These are phyloP conservation scores for Heliocidaris tuberculata DNA, from an alignment of 35 echinoderm and acorn worm species.

Conservation along the genomic window DNA sequence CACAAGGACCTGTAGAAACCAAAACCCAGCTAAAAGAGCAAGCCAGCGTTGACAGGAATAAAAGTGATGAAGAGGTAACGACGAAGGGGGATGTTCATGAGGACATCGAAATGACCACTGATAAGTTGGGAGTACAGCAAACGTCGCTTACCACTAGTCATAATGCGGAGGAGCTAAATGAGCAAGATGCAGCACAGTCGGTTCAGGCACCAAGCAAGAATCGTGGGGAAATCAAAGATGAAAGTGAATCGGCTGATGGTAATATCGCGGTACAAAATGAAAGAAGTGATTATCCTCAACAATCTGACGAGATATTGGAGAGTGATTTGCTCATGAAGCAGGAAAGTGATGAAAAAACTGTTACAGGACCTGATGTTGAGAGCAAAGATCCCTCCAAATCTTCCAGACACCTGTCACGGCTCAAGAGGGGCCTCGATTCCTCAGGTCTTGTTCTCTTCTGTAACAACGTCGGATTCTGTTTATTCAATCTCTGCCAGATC, in stretches of 20 bases:
- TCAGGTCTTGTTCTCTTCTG: constrained; percentile 33
- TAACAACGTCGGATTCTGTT: constrained; percentile 21
- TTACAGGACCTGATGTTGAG: neutral
- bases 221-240: no score
- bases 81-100: neutral
- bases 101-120: neutral
- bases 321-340: neutral
- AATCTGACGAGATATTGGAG: neutral
- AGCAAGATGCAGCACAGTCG: no score
- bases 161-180: no score
- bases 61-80: neutral
- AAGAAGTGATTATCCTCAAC: neutral
- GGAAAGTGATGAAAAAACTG: neutral
- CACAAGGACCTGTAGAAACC: neutral
- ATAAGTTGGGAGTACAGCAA: no score
- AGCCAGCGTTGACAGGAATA: neutral
- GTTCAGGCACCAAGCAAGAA: no score
- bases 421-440: neutral
- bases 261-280: neutral
- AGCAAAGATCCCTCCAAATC: neutral
- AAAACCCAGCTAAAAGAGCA: neutral
- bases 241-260: no score
- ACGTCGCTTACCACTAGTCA: no score
- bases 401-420: neutral
- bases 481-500: neutral